Conservation (phyloP, 2,888 invertebrate species). For the Ariolimax columbianus region DNA sequence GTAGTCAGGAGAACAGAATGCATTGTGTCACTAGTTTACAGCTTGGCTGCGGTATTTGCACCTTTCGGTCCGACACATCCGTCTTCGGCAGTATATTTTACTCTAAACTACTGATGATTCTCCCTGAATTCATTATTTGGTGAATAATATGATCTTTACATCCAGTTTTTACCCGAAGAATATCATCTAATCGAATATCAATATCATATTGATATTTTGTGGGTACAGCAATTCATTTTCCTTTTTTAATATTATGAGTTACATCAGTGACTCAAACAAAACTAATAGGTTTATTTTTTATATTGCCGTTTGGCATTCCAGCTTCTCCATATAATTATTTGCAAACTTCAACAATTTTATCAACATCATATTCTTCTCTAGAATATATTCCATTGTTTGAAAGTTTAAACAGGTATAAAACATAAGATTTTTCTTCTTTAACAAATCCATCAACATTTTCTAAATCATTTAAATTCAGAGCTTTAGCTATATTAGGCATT, state of each 20-base stretch:
- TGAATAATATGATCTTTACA: slow-evolving; percentile 6
- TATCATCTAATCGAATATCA: slow-evolving; percentile 7
- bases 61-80: no score
- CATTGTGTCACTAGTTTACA: no score
- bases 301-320: neutral
- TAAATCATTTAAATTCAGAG: no score
- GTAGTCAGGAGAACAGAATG: no score
- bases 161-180: slow-evolving; percentile 7
- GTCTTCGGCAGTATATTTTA: no score
- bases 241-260: neutral
- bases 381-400: slow-evolving; percentile 11
- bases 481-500: no score
- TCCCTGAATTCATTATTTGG: slow-evolving; percentile 3
- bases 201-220: slow-evolving; percentile 2
- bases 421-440: neutral
- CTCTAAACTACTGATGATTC: slow-evolving; percentile 2
- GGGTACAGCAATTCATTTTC: slow-evolving; percentile 8
- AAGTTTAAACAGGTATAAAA: slow-evolving; percentile 9
- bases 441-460: neutral
- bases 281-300: slow-evolving; percentile 12
- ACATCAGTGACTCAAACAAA: neutral
- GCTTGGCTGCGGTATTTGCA: no score
- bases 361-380: neutral
- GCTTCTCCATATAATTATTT: slow-evolving; percentile 4
- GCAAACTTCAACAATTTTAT: neutral